A percentile compares a stretch with the other conserved stretches of the same genome.
phyloP scores from a whole-genome alignment of 2,113 vertebrate species.

The Hystrix brachyura region DNA sequence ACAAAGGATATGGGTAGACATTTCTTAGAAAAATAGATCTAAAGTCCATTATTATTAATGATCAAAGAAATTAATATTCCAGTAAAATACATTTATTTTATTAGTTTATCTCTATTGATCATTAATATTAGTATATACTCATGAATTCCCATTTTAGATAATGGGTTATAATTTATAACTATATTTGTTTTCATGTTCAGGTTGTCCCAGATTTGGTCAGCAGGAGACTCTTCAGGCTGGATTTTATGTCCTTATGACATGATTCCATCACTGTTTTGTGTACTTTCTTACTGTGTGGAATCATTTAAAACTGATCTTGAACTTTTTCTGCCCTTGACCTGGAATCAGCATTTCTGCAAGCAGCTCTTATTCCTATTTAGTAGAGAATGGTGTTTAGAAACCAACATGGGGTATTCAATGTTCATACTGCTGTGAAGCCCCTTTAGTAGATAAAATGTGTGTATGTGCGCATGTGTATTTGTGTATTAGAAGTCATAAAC shows the following conservation, averaged over 20 bases:
- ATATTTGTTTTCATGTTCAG: not conserved
- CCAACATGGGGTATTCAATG: not conserved
- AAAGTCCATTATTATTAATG: constrained; percentile 19
- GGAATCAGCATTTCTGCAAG: constrained; percentile 6
- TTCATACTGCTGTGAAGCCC: not conserved
- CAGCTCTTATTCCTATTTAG: not conserved
- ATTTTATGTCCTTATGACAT: not conserved
- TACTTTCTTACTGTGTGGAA: not conserved
- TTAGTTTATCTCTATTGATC: not conserved
- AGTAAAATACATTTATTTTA: not conserved
- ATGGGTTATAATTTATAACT: not conserved
- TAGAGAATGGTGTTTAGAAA: not conserved
- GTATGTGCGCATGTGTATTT: not conserved
- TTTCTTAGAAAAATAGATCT: constrained; percentile 20
- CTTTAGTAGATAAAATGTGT: not conserved
- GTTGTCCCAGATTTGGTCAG: not conserved
- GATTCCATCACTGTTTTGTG: not conserved
- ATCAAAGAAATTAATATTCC: not conserved
- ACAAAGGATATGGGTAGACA: not conserved
- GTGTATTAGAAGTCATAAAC: not conserved
- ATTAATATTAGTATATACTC: not conserved
- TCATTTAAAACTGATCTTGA: not conserved
- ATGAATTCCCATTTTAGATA: not conserved
- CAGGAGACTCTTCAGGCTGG: not conserved
- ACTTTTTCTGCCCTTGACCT: not conserved